These are phyloP conservation scores for Sylvilagus floridanus DNA, from an alignment of 2,797 vertebrate genomes.

Conservation along the genomic window DNA sequence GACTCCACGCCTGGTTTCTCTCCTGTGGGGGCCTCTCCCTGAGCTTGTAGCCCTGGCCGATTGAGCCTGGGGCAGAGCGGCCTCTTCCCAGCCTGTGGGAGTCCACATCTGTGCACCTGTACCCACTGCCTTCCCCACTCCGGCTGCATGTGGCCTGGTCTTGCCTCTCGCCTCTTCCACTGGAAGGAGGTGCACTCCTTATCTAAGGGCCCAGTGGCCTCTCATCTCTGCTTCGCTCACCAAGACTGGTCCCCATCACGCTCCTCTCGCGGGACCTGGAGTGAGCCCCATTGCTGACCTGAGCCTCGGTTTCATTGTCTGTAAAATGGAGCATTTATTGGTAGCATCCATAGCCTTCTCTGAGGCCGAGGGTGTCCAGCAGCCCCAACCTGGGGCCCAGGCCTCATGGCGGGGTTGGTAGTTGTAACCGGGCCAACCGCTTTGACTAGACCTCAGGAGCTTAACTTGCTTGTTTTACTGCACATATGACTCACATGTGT, in stretches of 20 bases:
- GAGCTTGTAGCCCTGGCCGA: not conserved
- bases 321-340: no score
- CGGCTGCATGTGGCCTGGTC: not conserved
- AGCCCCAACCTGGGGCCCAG: not conserved
- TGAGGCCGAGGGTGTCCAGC: rapidly evolving
- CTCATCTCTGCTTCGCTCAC: not conserved
- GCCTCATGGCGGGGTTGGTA: not conserved
- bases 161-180: not conserved
- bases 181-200: not conserved
- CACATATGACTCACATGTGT: not conserved
- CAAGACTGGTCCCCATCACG: not conserved
- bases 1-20: not conserved
- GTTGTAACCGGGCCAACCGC: not conserved
- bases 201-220: rapidly evolving
- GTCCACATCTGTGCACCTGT: no score
- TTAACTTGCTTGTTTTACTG: not conserved
- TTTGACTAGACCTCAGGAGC: not conserved
- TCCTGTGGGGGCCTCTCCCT: rapidly evolving
- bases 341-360: no score
- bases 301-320: no score
- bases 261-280: not conserved
- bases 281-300: rapidly evolving
- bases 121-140: rapidly evolving
- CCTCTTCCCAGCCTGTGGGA: rapidly evolving
- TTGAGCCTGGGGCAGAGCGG: not conserved